Percentiles rank a stretch among this genome's conserved stretches.
phyloP scores from a whole-genome alignment of 1,140 invertebrate species.

The Drosophila burlai region DNA sequence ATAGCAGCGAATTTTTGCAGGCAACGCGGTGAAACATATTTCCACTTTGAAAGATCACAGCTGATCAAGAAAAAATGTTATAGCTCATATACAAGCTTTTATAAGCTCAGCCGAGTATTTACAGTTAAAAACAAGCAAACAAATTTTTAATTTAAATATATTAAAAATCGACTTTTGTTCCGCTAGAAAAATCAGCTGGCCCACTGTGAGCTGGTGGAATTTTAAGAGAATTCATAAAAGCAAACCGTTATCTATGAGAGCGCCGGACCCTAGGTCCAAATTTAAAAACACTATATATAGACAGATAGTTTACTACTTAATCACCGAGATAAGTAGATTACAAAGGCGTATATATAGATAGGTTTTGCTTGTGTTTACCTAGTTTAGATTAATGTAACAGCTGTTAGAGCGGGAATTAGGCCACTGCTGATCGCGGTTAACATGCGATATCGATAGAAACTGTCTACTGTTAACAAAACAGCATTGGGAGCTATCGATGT shows the following conservation, averaged over 20 bases:
- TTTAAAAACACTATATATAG: neutral
- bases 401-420: conserved; percentile 6
- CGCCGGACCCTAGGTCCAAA: neutral
- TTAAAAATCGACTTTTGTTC: too few relatives aligned
- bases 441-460: conserved; percentile 2
- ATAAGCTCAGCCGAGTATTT: too few relatives aligned
- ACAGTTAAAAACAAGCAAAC: too few relatives aligned
- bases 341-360: neutral
- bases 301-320: neutral
- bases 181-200: too few relatives aligned
- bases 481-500: neutral
- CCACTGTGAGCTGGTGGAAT: too few relatives aligned
- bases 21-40: too few relatives aligned
- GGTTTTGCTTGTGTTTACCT: neutral
- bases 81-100: too few relatives aligned
- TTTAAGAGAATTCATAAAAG: neutral
- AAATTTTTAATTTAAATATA: too few relatives aligned
- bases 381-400: neutral
- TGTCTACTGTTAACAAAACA: neutral
- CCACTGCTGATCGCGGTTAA: conserved; percentile 4
- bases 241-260: conserved; percentile 10
- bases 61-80: too few relatives aligned
- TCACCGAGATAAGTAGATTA: neutral
- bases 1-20: too few relatives aligned
- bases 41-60: too few relatives aligned